phyloP scores from a whole-genome alignment of 2,113 vertebrate species.

The Prinia subflava region DNA sequence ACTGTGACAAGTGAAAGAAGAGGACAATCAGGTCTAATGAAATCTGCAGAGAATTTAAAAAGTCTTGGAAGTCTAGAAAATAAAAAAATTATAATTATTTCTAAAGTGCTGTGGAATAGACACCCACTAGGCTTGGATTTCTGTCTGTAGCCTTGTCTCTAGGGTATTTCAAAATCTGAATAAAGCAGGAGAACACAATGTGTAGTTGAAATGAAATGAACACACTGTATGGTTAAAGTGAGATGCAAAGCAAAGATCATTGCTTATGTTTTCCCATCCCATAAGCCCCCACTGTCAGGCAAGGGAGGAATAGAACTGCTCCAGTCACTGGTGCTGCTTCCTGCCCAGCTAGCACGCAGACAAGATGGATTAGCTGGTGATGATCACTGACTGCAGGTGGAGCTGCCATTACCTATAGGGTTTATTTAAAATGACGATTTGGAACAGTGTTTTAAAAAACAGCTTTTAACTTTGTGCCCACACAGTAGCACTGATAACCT shows the following conservation, averaged over 20 bases:
- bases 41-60: neutral
- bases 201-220: neutral
- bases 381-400: neutral
- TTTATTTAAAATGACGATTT: neutral
- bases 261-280: neutral
- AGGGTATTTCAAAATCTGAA: neutral
- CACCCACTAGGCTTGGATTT: neutral
- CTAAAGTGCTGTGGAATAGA: neutral
- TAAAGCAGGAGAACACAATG: neutral
- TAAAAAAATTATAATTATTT: neutral
- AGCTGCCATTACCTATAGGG: neutral
- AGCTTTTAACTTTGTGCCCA: neutral
- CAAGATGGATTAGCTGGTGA: neutral
- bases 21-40: neutral
- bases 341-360: accelerated
- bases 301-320: neutral
- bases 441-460: neutral
- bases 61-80: neutral
- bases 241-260: neutral
- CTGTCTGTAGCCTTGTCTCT: neutral
- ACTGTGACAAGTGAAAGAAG: neutral
- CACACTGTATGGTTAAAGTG: neutral
- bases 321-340: neutral
- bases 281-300: neutral
- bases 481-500: neutral